Evolutionary conservation across 2,113 vertebrate species (phyloP).

Genomic region (Copsychus sechellarum): DNA sequence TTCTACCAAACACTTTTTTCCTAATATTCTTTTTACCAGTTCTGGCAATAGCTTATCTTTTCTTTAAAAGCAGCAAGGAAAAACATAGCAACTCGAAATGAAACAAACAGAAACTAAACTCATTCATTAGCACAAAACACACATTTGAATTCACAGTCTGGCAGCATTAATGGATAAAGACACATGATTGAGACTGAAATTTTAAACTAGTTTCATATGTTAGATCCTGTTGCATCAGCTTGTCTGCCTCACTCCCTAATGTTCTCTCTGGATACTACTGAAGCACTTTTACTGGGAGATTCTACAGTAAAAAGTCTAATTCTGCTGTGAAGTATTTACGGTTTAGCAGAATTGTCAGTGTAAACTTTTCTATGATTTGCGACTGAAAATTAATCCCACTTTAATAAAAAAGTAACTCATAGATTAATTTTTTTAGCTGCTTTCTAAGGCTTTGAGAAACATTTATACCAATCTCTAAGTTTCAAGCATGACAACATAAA

Average conservation of each 20-base stretch:
- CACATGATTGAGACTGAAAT: neutral
- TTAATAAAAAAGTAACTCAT: conserved; percentile 11
- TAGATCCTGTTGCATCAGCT: neutral
- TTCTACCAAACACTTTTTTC: neutral
- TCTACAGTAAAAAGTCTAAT: neutral
- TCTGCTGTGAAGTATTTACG: neutral
- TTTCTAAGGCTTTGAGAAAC: neutral
- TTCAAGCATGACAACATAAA: neutral
- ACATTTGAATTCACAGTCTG: neutral
- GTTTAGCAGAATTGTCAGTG: neutral
- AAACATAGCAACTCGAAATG: neutral
- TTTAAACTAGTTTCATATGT: neutral
- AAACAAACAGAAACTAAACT: neutral
- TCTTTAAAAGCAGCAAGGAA: neutral
- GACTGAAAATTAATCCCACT: neutral
- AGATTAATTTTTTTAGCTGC: neutral
- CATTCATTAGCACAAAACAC: neutral
- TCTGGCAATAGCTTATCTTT: neutral
- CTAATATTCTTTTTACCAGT: neutral
- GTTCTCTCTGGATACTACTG: neutral
- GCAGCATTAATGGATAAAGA: neutral
- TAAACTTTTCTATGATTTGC: neutral
- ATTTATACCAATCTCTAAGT: neutral
- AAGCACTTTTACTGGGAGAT: neutral
- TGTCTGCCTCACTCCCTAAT: neutral